phyloP scores from a whole-genome alignment of 2,113 vertebrate species.

The Zosterops pallidus region DNA sequence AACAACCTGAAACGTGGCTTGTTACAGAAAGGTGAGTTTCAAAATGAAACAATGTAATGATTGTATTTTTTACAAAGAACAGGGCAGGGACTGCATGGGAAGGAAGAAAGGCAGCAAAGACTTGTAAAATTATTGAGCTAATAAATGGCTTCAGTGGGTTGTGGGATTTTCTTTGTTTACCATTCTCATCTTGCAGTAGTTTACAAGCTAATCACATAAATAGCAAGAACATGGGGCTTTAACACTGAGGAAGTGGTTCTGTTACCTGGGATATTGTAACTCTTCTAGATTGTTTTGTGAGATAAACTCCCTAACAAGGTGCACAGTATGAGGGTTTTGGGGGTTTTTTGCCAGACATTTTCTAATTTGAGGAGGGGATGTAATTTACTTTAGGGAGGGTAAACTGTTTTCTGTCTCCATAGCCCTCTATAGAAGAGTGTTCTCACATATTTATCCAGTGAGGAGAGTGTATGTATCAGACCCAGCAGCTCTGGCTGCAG shows the following conservation, averaged over 20 bases:
- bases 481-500: not conserved
- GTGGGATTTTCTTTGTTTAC: not conserved
- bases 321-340: not conserved
- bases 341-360: not conserved
- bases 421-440: not conserved
- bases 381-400: not conserved
- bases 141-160: not conserved
- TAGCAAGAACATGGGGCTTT: not conserved
- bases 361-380: not conserved
- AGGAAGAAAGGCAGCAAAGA: not conserved
- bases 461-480: accelerated
- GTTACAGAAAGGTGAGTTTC: not conserved
- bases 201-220: not conserved
- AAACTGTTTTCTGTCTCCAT: not conserved
- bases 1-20: not conserved
- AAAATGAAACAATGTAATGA: not conserved
- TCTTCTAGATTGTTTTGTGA: not conserved
- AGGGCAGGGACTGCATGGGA: accelerated
- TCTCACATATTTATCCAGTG: accelerated
- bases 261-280: not conserved
- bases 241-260: not conserved
- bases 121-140: not conserved
- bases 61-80: not conserved
- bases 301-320: not conserved
- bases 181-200: accelerated